Conservation (phyloP, 2,888 invertebrate species). For the Hipparchia semele region DNA sequence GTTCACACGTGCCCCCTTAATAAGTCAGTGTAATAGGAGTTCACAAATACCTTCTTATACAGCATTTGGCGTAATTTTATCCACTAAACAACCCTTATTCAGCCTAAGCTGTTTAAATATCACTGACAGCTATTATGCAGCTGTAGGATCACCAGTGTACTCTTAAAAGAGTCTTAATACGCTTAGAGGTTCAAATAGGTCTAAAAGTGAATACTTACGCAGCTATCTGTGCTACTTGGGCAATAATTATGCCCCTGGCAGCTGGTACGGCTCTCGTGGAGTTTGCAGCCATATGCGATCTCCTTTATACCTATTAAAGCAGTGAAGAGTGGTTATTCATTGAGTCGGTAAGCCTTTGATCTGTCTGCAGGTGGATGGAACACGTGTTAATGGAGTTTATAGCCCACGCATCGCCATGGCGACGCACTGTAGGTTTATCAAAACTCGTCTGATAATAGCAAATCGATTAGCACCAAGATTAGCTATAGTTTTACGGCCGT, state of each 20-base stretch:
- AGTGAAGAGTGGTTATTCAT: conserved; percentile 29
- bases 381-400: background rate
- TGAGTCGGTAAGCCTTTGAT: conserved; percentile 37
- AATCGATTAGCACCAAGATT: background rate
- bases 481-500: background rate
- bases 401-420: conserved; percentile 11
- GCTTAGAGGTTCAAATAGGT: too few species aligned
- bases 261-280: background rate
- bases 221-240: too few species aligned
- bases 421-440: background rate
- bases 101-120: too few species aligned
- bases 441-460: background rate
- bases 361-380: conserved; percentile 23
- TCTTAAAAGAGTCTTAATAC: too few species aligned
- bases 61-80: too few species aligned
- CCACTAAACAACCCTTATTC: too few species aligned
- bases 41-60: too few species aligned
- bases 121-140: too few species aligned
- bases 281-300: background rate
- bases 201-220: too few species aligned
- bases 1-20: too few species aligned
- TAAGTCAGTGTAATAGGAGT: too few species aligned
- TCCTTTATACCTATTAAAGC: background rate
- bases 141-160: too few species aligned
- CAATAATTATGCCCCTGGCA: background rate